Conservation (phyloP, 2,888 invertebrate species). For the Platycnemis pennipes region DNA sequence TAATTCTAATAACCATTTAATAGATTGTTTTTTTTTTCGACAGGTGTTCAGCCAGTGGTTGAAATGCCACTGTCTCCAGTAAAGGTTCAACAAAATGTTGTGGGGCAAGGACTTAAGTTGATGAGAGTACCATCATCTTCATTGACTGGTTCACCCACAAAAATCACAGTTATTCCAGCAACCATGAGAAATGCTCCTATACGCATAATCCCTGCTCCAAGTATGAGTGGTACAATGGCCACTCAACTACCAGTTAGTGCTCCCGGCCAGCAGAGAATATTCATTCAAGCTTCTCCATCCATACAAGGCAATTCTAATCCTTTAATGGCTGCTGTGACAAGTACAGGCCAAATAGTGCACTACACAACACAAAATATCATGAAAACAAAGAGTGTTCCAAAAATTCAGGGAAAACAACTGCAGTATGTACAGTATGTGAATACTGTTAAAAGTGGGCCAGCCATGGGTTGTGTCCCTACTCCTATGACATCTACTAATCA, state of each 20-base stretch:
- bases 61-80: conserved; percentile 74
- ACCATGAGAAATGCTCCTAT: conserved; percentile 84
- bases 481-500: not conserved
- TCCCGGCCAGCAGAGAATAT: conserved; percentile 42
- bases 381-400: conserved; percentile 50
- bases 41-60: conserved; percentile 5
- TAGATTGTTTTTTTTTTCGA: not conserved
- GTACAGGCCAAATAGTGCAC: conserved; percentile 51
- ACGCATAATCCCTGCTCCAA: conserved; percentile 85
- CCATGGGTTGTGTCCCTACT: not conserved
- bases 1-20: not conserved
- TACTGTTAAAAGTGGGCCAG: not conserved
- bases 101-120: conserved; percentile 78
- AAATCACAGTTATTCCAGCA: conserved; percentile 77
- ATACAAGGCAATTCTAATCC: not conserved
- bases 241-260: not conserved
- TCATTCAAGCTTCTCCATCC: conserved; percentile 28
- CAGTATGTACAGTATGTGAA: conserved; percentile 43
- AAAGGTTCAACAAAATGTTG: conserved; percentile 79
- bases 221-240: not conserved
- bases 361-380: conserved; percentile 80
- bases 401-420: conserved; percentile 51
- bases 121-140: conserved; percentile 79
- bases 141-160: conserved; percentile 75
- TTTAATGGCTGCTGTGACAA: conserved; percentile 35